phyloP scores from a whole-genome alignment of 2,888 invertebrate species.

The Anaspis maculata region DNA sequence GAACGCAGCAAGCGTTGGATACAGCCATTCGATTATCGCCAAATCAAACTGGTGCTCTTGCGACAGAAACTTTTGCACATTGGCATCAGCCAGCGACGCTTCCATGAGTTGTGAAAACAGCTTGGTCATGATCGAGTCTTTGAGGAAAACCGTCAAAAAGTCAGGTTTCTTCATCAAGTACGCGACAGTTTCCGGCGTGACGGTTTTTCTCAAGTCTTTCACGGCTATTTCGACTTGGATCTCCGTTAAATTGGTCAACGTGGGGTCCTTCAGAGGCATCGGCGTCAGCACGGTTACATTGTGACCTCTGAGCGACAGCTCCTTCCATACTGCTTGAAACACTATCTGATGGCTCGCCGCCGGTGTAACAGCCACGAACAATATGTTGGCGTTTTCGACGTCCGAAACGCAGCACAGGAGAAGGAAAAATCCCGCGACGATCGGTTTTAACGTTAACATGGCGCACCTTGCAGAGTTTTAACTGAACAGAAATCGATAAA shows the following conservation, averaged over 20 bases:
- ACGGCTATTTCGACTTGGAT: too few species aligned
- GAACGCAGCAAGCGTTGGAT: constrained; percentile 25
- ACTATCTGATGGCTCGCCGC: constrained; percentile 20
- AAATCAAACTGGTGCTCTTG: constrained; percentile 27
- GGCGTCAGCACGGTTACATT: constrained; percentile 19
- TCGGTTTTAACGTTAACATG: too few species aligned
- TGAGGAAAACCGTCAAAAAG: constrained; percentile 16
- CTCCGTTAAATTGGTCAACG: too few species aligned
- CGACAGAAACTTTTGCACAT: constrained; percentile 15
- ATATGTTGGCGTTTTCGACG: constrained; percentile 18
- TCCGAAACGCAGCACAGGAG: too few species aligned
- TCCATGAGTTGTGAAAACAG: constrained; percentile 12
- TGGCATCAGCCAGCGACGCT: constrained; percentile 10
- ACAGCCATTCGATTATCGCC: constrained; percentile 26
- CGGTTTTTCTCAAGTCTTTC: too few species aligned
- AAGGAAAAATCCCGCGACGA: too few species aligned
- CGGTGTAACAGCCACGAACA: constrained; percentile 15
- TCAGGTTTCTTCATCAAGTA: constrained; percentile 13
- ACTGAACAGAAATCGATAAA: too few species aligned
- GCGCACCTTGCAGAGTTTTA: too few species aligned
- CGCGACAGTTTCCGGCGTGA: too few species aligned
- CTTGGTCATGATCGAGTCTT: constrained; percentile 15
- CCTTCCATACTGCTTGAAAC: constrained; percentile 19
- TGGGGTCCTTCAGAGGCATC: too few species aligned
- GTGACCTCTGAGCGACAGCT: constrained; percentile 17